Percentiles rank a stretch among this genome's conserved stretches.
These are phyloP conservation scores for Corapipo altera DNA, from an alignment of 2,113 vertebrate species.

Conservation along the genomic window DNA sequence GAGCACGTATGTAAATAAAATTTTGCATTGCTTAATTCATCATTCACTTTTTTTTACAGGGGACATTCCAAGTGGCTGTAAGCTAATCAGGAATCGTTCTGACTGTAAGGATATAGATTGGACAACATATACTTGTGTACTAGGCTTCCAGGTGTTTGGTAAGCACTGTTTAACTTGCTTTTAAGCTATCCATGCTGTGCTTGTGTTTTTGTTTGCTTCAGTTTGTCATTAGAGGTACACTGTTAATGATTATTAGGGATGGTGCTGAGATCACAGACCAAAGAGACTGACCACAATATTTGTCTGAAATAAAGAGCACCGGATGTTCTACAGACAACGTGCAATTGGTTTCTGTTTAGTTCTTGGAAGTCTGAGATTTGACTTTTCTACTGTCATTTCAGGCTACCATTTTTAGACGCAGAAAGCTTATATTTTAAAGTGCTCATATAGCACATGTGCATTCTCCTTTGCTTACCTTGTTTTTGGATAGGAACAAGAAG, in stretches of 20 bases:
- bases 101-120: constrained; percentile 98
- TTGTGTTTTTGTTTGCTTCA: not conserved
- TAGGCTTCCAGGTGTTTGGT: constrained; percentile 98
- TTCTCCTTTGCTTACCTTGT: not conserved
- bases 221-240: not conserved
- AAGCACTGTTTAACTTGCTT: constrained; percentile 49
- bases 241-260: not conserved
- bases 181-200: not conserved
- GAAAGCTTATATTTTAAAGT: not conserved
- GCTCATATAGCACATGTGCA: not conserved
- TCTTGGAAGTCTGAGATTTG: not conserved
- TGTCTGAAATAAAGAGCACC: not conserved
- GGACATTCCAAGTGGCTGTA: constrained; percentile 93
- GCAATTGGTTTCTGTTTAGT: not conserved
- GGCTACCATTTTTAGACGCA: not conserved
- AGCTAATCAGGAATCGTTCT: constrained; percentile 93
- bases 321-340: not conserved
- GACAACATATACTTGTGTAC: constrained; percentile 94
- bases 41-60: constrained; percentile 74
- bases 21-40: not conserved
- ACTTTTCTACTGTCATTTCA: not conserved
- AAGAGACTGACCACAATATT: not conserved
- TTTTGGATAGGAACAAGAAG: not conserved
- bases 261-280: not conserved
- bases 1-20: not conserved